phyloP scores from a whole-genome alignment of 2,888 invertebrate genomes.

The Abrostola tripartita region DNA sequence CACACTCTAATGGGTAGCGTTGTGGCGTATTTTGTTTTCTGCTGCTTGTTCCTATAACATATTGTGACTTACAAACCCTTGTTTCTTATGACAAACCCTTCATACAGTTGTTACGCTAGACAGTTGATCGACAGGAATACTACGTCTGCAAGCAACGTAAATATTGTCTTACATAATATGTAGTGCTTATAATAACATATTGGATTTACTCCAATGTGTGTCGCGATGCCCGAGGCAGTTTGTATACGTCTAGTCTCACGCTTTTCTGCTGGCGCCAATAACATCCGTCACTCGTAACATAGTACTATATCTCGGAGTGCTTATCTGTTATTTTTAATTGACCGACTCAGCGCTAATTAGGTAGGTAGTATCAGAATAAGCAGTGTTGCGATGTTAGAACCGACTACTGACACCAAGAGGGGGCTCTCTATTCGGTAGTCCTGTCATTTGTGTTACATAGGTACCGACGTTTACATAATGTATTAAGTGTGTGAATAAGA shows the following conservation, averaged over 20 bases:
- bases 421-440: no score
- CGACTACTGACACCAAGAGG: no score
- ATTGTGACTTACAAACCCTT: neutral
- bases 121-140: neutral
- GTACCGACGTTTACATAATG: neutral
- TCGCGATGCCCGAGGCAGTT: neutral
- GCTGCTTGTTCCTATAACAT: no score
- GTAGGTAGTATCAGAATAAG: no score
- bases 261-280: slow-evolving; percentile 5
- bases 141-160: neutral
- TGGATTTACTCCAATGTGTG: neutral
- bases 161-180: slow-evolving; percentile 1
- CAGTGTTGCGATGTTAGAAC: no score
- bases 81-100: neutral
- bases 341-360: slow-evolving; percentile 1
- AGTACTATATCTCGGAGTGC: neutral
- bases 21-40: no score
- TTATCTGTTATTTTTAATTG: neutral
- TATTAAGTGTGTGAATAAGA: slow-evolving; percentile 3
- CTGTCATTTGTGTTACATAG: no score
- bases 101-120: neutral
- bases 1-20: no score
- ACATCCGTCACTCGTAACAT: neutral
- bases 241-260: slow-evolving; percentile 1
- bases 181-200: slow-evolving; percentile 1